Base-by-base conservation (phyloP, 2,888 invertebrate species). In the Drosophila koepferae region DNA sequence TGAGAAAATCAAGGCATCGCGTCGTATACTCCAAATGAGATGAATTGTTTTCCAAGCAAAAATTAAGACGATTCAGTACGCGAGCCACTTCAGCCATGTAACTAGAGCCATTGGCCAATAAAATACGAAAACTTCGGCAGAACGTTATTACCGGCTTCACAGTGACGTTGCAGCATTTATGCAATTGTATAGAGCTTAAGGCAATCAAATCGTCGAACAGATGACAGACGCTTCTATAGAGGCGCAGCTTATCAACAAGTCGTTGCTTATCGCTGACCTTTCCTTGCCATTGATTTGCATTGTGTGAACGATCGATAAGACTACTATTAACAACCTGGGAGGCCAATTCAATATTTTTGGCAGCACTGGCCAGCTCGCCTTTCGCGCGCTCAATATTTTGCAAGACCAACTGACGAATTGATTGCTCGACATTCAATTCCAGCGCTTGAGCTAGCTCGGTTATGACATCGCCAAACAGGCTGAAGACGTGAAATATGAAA, bases 91-190 rank as follows among this genome's bases (percentile, higher is more conserved):
- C 83, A 8, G 87, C 82, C 38, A 90, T 72, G 18, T 82, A 77
- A 31, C 72, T 78, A 31, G 90, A 74, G 0, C 86, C 79, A 49
- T 89, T 83, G 0, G 79, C 79, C 7, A 91, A 56, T 5, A 91
- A 51, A 20, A 76, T 63, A 9, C 77, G 81, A 12, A 89, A 72
- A 60, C 72, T 87, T 10, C 72, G 81, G 54, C 91, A 91, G 9
- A 91, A 43, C 12, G 90, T 85, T 54, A 77, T 63, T 12, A 85
- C 81, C 12, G 91, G 91, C 44, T 83, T 91, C 49, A 91, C 85
- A 0, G 82, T 87, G 18, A 91, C 86, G 69, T 89, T 90, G 61
- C 91, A 91, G 36, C 91, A 91, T 9, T 74, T 77, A 6, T 84
- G 81, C 16, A 91, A 64, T 53, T 91, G 81, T 6, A 73, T 63